Percentiles rank a stretch among this genome's conserved stretches.
Evolutionary conservation across 2,888 invertebrate genomes (phyloP).

Genomic region (Oscheius sp.): DNA sequence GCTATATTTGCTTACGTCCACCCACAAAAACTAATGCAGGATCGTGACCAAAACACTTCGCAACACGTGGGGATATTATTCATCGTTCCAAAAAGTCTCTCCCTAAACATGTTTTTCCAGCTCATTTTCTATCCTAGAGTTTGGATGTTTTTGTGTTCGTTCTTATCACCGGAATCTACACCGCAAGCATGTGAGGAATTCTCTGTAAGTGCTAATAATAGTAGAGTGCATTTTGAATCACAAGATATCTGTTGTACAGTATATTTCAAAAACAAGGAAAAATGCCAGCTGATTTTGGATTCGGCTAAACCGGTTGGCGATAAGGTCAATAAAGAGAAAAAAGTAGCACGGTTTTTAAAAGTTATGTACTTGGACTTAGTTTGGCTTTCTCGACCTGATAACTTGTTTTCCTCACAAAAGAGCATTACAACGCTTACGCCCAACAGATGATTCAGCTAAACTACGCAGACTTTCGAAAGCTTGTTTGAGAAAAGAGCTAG

Average conservation of each 20-base stretch:
- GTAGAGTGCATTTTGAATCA: constrained; percentile 1
- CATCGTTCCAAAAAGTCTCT: too few relatives aligned
- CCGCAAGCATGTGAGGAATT: too few relatives aligned
- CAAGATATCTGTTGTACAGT: neutral
- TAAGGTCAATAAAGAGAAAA: constrained; percentile 1
- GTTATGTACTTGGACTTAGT: neutral
- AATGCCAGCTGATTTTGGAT: constrained; percentile 8
- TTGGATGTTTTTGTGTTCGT: too few relatives aligned
- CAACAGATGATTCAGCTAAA: constrained; percentile 4
- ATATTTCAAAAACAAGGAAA: neutral
- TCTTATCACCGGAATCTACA: too few relatives aligned
- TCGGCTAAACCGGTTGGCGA: neutral
- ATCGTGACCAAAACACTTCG: too few relatives aligned
- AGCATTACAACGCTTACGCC: constrained; percentile 19
- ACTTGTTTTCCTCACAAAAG: constrained; percentile 21
- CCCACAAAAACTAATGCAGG: too few relatives aligned
- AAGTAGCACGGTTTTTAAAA: neutral
- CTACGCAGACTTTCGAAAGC: constrained; percentile 1
- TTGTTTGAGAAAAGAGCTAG: neutral
- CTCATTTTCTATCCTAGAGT: too few relatives aligned
- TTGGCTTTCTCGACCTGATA: neutral
- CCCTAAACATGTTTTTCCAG: too few relatives aligned
- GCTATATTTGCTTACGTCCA: too few relatives aligned
- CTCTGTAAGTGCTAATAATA: neutral
- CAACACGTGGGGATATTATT: too few relatives aligned